Base-by-base conservation (phyloP, 2,113 vertebrate genomes). In the Delphinus delphis region DNA sequence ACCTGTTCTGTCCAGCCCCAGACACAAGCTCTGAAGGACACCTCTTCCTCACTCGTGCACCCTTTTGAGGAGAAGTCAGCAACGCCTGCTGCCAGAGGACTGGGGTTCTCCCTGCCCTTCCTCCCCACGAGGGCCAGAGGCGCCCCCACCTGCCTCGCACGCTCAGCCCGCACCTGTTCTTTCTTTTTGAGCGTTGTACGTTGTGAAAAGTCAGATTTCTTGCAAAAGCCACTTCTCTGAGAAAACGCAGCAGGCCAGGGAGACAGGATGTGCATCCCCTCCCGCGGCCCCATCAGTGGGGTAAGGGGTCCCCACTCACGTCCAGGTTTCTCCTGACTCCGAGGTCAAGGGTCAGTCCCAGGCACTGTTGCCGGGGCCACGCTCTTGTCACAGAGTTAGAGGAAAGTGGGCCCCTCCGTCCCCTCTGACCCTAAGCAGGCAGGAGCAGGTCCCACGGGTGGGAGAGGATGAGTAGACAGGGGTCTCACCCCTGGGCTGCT, bases 71-170 rank as follows among this genome's bases (percentile, higher is more conserved):
- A 77, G 50, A 58, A 23, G 21, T 38, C 53, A 80, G 53, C 13
- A 26, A 21, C n/a, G 9, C 53, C 53, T 36, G 21, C 50, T 38
- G 12, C 53, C 21, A 2, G 3, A 15, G 77, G 20, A 55, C 33
- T 55, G 47, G 11, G 50, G 20, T 13, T 53, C 33, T 80, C 76
- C 50, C 31, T n/a, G 33, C 12, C 33, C 76, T 33, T 79, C 50
- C 76, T n/a, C 50, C 1, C 12, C 3, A 20, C 12, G 47, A 77
- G 47, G 47, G 10, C 74, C 74, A 33, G 17, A 77, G 60, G 3
- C 13, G 31, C 17, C 2, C 21, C 50, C 53, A 26, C 13, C 31
- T 13, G 10, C 3, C 53, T 25, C 4, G 0, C 31, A 33, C 0
- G 4, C 21, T 58, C 53, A 36, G 77, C 77, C 53, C 36, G 77